Percentiles rank a stretch among this genome's conserved stretches.
phyloP scores from a whole-genome alignment of 2,797 vertebrate genomes.

The Poeciliopsis infans region DNA sequence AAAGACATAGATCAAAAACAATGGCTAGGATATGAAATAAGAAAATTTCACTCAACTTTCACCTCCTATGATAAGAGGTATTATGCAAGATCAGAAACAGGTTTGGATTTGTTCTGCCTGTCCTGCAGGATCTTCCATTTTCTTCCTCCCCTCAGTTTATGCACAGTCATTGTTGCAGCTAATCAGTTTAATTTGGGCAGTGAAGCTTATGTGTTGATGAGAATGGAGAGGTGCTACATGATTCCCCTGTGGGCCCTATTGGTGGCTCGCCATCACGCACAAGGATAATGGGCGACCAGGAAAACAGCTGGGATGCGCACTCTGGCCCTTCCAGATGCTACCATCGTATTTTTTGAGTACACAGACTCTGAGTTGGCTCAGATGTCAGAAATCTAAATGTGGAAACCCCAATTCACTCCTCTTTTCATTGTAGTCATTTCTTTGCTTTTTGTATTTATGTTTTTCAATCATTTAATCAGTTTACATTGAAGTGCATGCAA shows the following conservation, averaged over 20 bases:
- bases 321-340: conserved; percentile 66
- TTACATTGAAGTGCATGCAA: background rate
- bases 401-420: conserved; percentile 11
- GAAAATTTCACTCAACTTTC: conserved; percentile 23
- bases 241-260: conserved; percentile 62
- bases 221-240: conserved; percentile 74
- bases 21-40: conserved; percentile 20
- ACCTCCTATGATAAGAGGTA: background rate
- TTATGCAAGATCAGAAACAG: background rate
- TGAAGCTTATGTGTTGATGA: conserved; percentile 78
- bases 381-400: conserved; percentile 37
- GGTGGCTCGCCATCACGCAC: conserved; percentile 61
- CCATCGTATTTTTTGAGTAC: conserved; percentile 39
- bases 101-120: conserved; percentile 23
- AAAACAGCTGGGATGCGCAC: conserved; percentile 67
- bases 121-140: conserved; percentile 11
- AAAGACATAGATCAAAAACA: conserved; percentile 49
- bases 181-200: conserved; percentile 77
- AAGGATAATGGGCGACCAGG: conserved; percentile 61
- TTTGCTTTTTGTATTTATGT: conserved; percentile 1
- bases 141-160: conserved; percentile 47
- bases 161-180: conserved; percentile 69
- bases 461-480: conserved; percentile 2
- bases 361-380: conserved; percentile 25
- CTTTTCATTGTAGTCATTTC: conserved; percentile 12